Percentiles rank a stretch among this genome's conserved stretches.
Conservation (phyloP, 1,140 invertebrate genomes). For the Ostrea denselamellosa region DNA sequence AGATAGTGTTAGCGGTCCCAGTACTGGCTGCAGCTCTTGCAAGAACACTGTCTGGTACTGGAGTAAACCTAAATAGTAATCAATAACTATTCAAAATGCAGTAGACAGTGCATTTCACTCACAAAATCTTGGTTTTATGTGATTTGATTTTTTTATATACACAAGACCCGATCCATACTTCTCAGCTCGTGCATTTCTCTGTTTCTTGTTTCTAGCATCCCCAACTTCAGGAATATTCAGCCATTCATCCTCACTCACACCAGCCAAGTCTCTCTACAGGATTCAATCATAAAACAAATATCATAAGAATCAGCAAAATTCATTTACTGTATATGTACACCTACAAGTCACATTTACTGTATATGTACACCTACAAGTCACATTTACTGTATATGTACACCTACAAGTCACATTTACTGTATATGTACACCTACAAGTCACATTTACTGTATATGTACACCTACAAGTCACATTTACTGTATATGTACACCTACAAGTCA, state of each 20-base stretch:
- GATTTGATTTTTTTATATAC: background rate
- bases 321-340: too few species aligned
- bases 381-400: too few species aligned
- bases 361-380: too few species aligned
- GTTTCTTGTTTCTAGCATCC: slow-evolving; percentile 98
- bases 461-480: too few species aligned
- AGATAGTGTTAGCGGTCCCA: slow-evolving; percentile 89
- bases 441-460: too few species aligned
- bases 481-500: too few species aligned
- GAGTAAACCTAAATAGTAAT: slow-evolving; percentile 86
- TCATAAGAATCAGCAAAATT: too few species aligned
- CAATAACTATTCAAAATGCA: background rate
- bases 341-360: too few species aligned
- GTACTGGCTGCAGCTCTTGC: slow-evolving; percentile 88
- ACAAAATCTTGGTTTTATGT: background rate
- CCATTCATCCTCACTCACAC: slow-evolving; percentile 96
- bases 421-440: too few species aligned
- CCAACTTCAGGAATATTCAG: slow-evolving; percentile 98
- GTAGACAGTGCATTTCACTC: background rate
- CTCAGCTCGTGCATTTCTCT: slow-evolving; percentile 95
- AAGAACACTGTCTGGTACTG: slow-evolving; percentile 97
- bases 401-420: too few species aligned
- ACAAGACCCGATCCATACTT: slow-evolving; percentile 81
- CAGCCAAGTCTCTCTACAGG: slow-evolving; percentile 86
- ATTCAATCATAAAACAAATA: background rate